These are phyloP conservation scores for Helicorthomorpha holstii DNA, from an alignment of 1,140 invertebrate species.

Conservation along the genomic window DNA sequence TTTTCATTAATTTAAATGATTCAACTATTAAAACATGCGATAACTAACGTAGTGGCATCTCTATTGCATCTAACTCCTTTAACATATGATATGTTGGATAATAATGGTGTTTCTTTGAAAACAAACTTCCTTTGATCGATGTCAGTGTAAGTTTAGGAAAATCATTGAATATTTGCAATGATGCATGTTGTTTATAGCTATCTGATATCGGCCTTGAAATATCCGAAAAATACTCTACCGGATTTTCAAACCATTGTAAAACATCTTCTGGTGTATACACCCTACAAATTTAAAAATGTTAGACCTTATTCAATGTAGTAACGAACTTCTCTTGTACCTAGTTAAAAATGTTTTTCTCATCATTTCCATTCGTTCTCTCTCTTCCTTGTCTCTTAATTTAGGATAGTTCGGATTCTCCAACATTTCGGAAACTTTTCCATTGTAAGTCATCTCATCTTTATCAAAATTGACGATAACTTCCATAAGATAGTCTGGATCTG, in stretches of 20 bases:
- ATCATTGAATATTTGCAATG: constrained; percentile 19
- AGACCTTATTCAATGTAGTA: constrained; percentile 9
- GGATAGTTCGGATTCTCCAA: constrained; percentile 32
- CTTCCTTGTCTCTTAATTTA: constrained; percentile 25
- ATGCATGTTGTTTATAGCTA: constrained; percentile 21
- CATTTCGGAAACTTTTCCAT: constrained; percentile 18
- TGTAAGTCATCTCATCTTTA: constrained; percentile 14
- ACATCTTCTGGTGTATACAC: constrained; percentile 33
- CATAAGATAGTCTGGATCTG: constrained; percentile 35
- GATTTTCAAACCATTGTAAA: constrained; percentile 35
- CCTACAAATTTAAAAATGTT: constrained; percentile 7
- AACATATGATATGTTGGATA: too few species aligned
- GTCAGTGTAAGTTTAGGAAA: constrained; percentile 19
- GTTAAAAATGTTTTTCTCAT: constrained; percentile 17
- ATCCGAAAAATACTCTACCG: constrained; percentile 31
- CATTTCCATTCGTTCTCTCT: constrained; percentile 12
- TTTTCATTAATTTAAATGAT: too few species aligned
- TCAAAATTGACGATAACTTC: constrained; percentile 15
- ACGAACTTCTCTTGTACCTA: constrained; percentile 14
- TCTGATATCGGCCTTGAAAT: constrained; percentile 20
- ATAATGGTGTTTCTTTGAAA: constrained; percentile 20
- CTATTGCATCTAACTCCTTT: too few species aligned
- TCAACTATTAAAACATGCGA: too few species aligned
- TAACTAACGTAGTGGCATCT: too few species aligned
- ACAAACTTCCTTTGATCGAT: constrained; percentile 19